phyloP scores from a whole-genome alignment of 2,888 invertebrate species.

The Xestia sexstrigata region DNA sequence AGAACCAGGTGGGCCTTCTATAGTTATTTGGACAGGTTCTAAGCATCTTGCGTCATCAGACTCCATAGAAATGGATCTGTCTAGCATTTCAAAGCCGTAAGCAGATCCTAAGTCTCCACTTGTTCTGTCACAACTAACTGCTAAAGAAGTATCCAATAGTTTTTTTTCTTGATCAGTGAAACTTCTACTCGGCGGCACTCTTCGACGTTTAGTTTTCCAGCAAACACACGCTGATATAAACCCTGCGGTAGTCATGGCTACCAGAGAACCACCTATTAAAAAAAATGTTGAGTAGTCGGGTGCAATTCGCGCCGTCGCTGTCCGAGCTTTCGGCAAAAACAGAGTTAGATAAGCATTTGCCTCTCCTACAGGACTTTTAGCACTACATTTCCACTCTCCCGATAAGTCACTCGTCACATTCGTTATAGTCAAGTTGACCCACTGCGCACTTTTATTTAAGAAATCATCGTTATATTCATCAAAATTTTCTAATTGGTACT shows the following conservation, averaged over 20 bases:
- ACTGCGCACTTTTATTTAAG: slow-evolving; percentile 90
- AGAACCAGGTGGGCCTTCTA: slow-evolving; percentile 87
- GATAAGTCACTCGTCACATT: slow-evolving; percentile 96
- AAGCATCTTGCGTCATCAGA: slow-evolving; percentile 88
- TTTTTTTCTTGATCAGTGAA: slow-evolving; percentile 97
- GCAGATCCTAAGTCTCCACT: slow-evolving; percentile 92
- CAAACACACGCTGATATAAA: slow-evolving; percentile 87
- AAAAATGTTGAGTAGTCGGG: slow-evolving; percentile 94
- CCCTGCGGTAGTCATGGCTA: slow-evolving; percentile 92
- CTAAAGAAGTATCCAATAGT: slow-evolving; percentile 94
- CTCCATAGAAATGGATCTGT: slow-evolving; percentile 86
- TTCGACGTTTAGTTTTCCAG: slow-evolving; percentile 93
- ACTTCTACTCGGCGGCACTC: slow-evolving; percentile 92
- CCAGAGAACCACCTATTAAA: slow-evolving; percentile 93
- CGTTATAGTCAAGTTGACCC: slow-evolving; percentile 95
- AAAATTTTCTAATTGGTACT: slow-evolving; percentile 77
- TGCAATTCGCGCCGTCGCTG: slow-evolving; percentile 94
- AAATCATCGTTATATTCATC: slow-evolving; percentile 84
- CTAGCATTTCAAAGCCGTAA: slow-evolving; percentile 89
- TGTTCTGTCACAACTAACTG: slow-evolving; percentile 91
- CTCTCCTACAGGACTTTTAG: slow-evolving; percentile 92
- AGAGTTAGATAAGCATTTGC: slow-evolving; percentile 91
- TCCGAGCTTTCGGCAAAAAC: slow-evolving; percentile 90
- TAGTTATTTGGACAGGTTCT: slow-evolving; percentile 91
- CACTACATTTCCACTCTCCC: slow-evolving; percentile 96